Base-by-base conservation (phyloP, 2,888 invertebrate species). In the Mythimna impura region DNA sequence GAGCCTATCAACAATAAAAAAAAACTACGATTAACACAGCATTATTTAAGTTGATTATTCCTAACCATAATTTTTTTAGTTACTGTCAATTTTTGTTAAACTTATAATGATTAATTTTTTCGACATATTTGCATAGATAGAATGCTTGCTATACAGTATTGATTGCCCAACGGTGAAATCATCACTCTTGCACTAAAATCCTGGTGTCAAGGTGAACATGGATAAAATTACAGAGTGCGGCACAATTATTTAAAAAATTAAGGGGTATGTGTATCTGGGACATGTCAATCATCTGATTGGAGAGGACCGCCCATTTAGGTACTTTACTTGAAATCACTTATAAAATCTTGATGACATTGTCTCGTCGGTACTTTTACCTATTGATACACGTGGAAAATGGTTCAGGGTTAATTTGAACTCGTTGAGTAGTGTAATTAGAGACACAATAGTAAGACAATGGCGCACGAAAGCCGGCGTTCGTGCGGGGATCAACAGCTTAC, bases 181-280 rank as follows among this genome's bases (percentile, higher is more conserved):
- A 43, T 36, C 22, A 14, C n/a, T 67, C 25, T 25, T 66, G 17
- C 52, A 25, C 10, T 34, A 17, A 20, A 25, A 40, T 70, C 61
- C 47, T 40, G 50, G 12, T 70, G 71, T 62, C 78, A 70, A 75
- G 74, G 74, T 34, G 6, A 50, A 57, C 74, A 52, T 57, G 50
- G 10, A 52, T 40, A 50, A 62, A 78, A 78, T 40, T 22, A 30
- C 22, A 58, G 7, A 78, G 25, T 20, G 63, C 20, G 40, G 7
- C n/a, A 50, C 55, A 57, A 62, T 70, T 50, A 62, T 25, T 61
- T 30, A 74, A 68, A 52, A 52, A 50, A 50, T 2, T 54, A 54
- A 47, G 34, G 52, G 43, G 60, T 5, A 25, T 12, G 9, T 40
- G 10, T 62, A 62, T 50, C 50, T 52, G 62, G 55, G 75, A 70